A percentile compares a stretch with the other conserved stretches of the same genome.
Evolutionary conservation across 2,113 vertebrate genomes (phyloP).

Genomic region (Phycodurus eques): DNA sequence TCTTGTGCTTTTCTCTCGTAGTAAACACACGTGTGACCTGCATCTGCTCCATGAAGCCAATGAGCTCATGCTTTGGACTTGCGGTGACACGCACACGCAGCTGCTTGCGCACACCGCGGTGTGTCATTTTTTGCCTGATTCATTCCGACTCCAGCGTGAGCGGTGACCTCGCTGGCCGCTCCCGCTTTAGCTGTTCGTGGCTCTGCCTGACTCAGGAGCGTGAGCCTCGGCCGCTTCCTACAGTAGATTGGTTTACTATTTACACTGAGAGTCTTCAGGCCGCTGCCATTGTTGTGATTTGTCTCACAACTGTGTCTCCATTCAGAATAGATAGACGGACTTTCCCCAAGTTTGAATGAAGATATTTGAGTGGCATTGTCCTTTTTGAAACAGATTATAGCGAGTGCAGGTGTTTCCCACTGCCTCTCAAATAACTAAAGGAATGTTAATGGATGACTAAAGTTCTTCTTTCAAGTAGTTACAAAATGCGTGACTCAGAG

Average conservation of each 20-base stretch:
- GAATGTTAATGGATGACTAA: not conserved
- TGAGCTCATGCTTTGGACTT: conserved; percentile 8
- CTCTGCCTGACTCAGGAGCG: conserved; percentile 21
- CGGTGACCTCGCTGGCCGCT: conserved; percentile 19
- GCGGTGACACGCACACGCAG: conserved; percentile 6
- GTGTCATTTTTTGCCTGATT: conserved; percentile 14
- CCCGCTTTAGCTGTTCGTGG: conserved; percentile 30
- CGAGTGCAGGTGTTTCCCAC: not conserved
- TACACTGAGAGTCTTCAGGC: not conserved
- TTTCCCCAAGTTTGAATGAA: conserved; percentile 2
- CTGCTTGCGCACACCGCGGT: conserved; percentile 12
- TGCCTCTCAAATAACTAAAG: not conserved
- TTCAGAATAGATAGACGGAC: not conserved
- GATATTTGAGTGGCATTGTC: not conserved
- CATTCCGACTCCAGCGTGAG: conserved; percentile 3
- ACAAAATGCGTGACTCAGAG: no score
- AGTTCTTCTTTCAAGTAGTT: not conserved
- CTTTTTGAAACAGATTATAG: not conserved
- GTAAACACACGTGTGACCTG: conserved; percentile 5
- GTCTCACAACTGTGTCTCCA: not conserved
- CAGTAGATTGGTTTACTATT: not conserved
- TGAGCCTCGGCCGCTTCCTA: not conserved
- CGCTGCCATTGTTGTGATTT: not conserved
- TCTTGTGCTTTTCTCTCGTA: not conserved
- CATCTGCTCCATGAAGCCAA: not conserved